These are phyloP conservation scores for Chauna torquata DNA, from an alignment of 2,113 vertebrate genomes.

Conservation along the genomic window DNA sequence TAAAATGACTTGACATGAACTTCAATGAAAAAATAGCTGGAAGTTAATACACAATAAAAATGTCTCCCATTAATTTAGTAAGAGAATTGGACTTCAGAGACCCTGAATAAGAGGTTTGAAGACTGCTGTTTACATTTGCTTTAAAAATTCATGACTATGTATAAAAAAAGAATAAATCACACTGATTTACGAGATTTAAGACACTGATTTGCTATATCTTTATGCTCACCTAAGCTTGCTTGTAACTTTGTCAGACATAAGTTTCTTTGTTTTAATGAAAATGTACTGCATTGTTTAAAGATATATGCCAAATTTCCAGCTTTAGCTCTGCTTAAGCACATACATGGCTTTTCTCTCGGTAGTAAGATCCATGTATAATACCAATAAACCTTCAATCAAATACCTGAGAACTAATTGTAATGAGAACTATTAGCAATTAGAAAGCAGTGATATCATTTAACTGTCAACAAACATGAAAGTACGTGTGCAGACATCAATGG, in stretches of 20 bases:
- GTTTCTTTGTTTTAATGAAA: neutral
- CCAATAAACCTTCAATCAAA: neutral
- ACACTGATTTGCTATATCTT: constrained; percentile 23
- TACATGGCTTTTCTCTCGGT: neutral
- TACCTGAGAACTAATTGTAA: neutral
- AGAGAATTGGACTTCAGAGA: neutral
- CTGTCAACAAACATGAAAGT: neutral
- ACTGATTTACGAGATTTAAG: neutral
- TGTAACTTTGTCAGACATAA: neutral
- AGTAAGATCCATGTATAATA: neutral
- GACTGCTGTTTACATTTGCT: neutral
- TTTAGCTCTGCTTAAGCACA: neutral
- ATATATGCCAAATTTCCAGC: neutral
- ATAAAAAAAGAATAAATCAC: neutral
- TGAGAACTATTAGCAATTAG: neutral
- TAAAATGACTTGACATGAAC: constrained; percentile 35
- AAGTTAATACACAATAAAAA: constrained; percentile 65
- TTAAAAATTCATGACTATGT: constrained; percentile 7
- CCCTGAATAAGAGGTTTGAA: neutral
- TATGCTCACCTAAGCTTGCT: neutral
- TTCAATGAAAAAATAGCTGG: constrained; percentile 71
- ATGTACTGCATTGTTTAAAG: neutral
- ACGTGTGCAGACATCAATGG: neutral
- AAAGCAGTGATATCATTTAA: neutral
- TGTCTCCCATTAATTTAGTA: neutral